A percentile compares a stretch with the other conserved stretches of the same genome.
These are phyloP conservation scores for Bellardia bayeri DNA, from an alignment of 2,888 invertebrate species.

Conservation along the genomic window DNA sequence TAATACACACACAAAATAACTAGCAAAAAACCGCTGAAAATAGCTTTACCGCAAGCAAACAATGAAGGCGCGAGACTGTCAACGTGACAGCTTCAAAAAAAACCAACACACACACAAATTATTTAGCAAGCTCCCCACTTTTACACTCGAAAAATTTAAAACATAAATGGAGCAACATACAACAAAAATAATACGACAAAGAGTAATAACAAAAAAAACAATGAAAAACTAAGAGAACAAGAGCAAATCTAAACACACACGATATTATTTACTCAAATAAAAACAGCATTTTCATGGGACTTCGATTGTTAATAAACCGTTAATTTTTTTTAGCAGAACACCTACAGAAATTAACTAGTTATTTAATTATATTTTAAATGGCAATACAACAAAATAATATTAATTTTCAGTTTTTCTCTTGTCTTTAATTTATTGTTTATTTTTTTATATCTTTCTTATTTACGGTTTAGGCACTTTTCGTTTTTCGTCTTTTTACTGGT, in stretches of 20 bases:
- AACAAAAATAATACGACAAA: slow-evolving; percentile 24
- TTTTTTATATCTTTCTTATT: slow-evolving; percentile 15
- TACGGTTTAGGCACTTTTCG: slow-evolving; percentile 31
- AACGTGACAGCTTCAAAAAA: slow-evolving; percentile 71
- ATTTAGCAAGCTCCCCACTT: slow-evolving; percentile 53
- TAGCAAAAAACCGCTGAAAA: slow-evolving; percentile 45
- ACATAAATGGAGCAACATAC: slow-evolving; percentile 43
- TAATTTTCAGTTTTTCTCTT: not conserved
- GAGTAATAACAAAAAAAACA: slow-evolving; percentile 24
- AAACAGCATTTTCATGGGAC: not conserved
- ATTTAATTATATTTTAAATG: not conserved
- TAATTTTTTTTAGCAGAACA: not conserved
- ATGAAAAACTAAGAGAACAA: not conserved
- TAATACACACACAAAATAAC: slow-evolving; percentile 1
- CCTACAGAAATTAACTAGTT: not conserved
- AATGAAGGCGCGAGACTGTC: slow-evolving; percentile 73
- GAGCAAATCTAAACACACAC: slow-evolving; percentile 11
- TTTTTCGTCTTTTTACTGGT: not conserved
- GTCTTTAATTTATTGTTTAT: not conserved
- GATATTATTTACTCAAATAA: slow-evolving; percentile 14
- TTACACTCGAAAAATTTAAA: slow-evolving; percentile 33
- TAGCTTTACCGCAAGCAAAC: slow-evolving; percentile 64
- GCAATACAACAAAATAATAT: not conserved
- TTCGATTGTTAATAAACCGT: slow-evolving; percentile 21
- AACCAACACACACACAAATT: slow-evolving; percentile 48